These are phyloP conservation scores for Glossophaga mutica DNA, from an alignment of 2,797 vertebrate genomes.

Conservation along the genomic window DNA sequence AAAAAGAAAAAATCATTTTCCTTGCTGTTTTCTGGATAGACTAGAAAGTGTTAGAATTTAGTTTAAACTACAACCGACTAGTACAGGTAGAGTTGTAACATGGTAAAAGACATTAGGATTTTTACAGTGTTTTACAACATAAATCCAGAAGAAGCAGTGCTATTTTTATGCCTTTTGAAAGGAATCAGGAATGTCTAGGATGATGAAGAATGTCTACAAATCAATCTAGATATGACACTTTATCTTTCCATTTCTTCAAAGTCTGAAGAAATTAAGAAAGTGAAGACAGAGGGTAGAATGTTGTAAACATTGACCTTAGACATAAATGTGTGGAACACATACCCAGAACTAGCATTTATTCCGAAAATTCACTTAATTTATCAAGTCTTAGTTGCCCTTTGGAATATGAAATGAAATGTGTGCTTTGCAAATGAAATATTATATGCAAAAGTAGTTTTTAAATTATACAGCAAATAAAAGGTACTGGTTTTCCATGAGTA, in stretches of 20 bases:
- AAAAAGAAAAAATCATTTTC: neutral
- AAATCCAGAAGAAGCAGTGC: neutral
- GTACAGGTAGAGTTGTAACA: neutral
- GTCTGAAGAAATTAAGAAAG: neutral
- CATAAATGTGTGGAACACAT: neutral
- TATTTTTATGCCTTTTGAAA: neutral
- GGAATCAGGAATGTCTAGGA: neutral
- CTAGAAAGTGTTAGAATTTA: neutral
- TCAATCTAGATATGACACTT: neutral
- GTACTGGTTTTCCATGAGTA: neutral
- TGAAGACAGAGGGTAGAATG: neutral
- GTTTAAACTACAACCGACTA: neutral
- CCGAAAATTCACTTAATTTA: constrained; percentile 9
- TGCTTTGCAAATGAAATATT: neutral
- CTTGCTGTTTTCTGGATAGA: neutral
- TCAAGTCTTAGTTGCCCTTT: neutral
- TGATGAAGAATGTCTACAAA: neutral
- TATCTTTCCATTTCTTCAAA: neutral
- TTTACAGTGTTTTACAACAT: neutral
- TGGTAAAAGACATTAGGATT: neutral
- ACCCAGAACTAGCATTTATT: neutral
- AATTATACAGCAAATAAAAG: neutral
- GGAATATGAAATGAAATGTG: neutral
- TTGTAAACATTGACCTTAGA: neutral
- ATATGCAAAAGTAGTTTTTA: neutral